These are phyloP conservation scores for Phrynocephalus guinanensis DNA, from an alignment of 2,797 vertebrate species.

Conservation along the genomic window DNA sequence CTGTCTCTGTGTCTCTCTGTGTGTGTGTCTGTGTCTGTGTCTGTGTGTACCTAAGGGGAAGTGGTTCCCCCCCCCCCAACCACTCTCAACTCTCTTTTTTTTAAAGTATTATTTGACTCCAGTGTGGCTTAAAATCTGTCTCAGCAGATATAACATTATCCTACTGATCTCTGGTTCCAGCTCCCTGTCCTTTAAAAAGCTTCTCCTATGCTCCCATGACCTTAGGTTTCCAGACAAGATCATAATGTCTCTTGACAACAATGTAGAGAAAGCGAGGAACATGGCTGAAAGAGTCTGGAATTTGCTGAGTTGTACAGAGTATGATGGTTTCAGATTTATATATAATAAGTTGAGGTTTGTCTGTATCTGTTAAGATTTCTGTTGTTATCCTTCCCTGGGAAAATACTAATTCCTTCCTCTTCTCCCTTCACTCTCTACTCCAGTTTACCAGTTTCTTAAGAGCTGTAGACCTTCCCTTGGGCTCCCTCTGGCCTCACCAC, in stretches of 20 bases:
- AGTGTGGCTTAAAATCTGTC: not conserved
- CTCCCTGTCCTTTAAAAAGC: not conserved
- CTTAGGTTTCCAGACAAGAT: conserved; percentile 23
- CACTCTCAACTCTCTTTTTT: not conserved
- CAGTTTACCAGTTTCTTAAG: conserved; percentile 48
- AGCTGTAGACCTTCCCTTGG: conserved; percentile 45
- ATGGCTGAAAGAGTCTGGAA: conserved; percentile 57
- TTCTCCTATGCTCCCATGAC: not conserved
- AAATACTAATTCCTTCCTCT: conserved; percentile 58
- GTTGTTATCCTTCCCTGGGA: conserved; percentile 58
- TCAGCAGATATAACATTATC: conserved; percentile 17
- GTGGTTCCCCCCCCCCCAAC: not conserved
- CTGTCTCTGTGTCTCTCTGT: too few relatives aligned
- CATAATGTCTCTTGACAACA: conserved; percentile 55
- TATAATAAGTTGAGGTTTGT: conserved; percentile 67
- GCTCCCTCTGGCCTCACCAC: conserved; percentile 61
- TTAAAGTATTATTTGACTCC: not conserved
- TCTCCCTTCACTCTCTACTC: too few relatives aligned
- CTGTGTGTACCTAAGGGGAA: not conserved
- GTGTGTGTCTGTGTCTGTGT: too few relatives aligned
- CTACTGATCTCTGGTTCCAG: conserved; percentile 37
- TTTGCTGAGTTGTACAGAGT: conserved; percentile 52
- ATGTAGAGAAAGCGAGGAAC: conserved; percentile 41
- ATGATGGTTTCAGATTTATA: conserved; percentile 41
- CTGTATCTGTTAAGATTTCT: conserved; percentile 59